phyloP scores from a whole-genome alignment of 2,797 vertebrate genomes.

The Pteropus rufus region DNA sequence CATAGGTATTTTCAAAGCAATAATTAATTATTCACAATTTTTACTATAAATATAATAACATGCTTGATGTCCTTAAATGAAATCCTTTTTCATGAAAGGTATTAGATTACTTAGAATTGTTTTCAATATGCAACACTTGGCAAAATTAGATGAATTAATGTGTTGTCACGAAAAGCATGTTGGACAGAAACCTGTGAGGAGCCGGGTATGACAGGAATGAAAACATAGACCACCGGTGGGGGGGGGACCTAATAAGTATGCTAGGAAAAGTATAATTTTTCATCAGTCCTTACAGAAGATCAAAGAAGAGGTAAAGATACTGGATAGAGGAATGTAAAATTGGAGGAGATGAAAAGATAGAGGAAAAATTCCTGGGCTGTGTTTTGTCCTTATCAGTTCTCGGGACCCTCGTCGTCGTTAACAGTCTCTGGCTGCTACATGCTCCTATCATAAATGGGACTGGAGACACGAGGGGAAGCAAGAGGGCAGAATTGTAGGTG shows the following conservation, averaged over 20 bases:
- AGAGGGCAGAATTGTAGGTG: background rate
- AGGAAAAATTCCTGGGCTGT: background rate
- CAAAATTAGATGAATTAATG: background rate
- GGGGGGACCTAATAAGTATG: background rate
- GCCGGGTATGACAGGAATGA: background rate
- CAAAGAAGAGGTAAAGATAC: background rate
- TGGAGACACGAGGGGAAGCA: background rate
- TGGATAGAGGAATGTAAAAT: background rate
- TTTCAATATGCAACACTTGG: background rate
- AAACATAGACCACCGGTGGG: background rate
- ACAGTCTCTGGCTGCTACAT: too few species aligned
- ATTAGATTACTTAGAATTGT: background rate
- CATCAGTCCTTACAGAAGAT: background rate
- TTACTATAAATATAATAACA: background rate
- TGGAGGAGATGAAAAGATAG: background rate
- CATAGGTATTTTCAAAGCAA: conserved; percentile 55
- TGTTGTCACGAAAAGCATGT: background rate
- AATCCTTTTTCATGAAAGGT: background rate
- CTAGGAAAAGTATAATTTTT: background rate
- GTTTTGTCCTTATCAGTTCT: background rate
- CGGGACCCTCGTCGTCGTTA: background rate
- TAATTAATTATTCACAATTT: conserved; percentile 33
- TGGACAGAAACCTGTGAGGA: background rate
- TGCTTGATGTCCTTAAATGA: background rate
- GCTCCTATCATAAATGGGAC: background rate